Evolutionary conservation across 1,140 invertebrate species (phyloP), one percentile per base, ranked within the genome.

Genomic region (Triops longicaudatus): DNA sequence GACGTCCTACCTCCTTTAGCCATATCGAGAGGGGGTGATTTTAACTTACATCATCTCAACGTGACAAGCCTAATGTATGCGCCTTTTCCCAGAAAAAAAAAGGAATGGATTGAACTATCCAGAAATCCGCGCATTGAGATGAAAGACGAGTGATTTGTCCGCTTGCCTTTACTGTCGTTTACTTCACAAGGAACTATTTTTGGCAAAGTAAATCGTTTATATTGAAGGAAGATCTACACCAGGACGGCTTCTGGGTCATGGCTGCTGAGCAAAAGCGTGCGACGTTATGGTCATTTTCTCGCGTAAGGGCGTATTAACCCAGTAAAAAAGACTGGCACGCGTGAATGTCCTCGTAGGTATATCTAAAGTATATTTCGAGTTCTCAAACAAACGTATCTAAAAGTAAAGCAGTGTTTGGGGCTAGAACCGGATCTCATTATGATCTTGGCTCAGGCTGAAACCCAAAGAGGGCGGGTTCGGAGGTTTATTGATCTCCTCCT

Each of bases 401-500:
- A 63, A 63, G 50, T 63, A 22, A 63, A 22, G 50, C 17, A 63
- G 10, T 14, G 50, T 17, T 7, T 63, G 50, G 50, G 50, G 50
- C 50, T 1, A 63, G 50, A 22, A 63, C 50, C 50, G n/a, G 50
- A 63, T 63, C 50, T 63, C 50, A 63, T 63, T 63, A 63, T 63
- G 50, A 63, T 63, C 50, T 14, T 63, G 22, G 50, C 50, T 7
- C 50, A 63, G 50, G n/a, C 50, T n/a, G 50, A 9, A 63, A 63
- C 50, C 50, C 14, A 63, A 63, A 63, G 50, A 63, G 50, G 50
- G 50, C 50, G 50, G 50, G 50, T 63, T 63, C 1, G n/a, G 50
- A 22, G 50, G 50, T n/a, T 63, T 63, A 63, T 63, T 63, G 50
- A 63, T 63, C 50, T 63, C 50, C 50, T 63, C 50, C 50, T 63